Conservation (phyloP, 1,140 invertebrate species). For the Argopecten irradians region DNA sequence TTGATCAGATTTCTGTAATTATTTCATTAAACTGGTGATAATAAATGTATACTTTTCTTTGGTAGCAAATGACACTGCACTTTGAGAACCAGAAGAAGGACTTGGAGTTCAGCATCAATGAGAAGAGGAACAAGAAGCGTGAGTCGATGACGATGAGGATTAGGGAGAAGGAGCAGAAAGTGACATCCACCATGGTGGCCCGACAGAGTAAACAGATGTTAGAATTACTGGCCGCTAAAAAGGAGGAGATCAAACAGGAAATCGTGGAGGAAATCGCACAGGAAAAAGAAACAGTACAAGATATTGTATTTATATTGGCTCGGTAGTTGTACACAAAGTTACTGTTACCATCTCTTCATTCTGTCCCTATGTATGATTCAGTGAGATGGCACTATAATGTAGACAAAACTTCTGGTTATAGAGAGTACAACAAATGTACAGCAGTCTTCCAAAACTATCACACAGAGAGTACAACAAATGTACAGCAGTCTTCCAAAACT, state of each 20-base stretch:
- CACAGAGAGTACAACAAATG: too few species aligned
- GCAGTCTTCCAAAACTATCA: too few species aligned
- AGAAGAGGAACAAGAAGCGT: conserved; percentile 71
- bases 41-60: conserved; percentile 31
- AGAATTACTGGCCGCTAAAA: conserved; percentile 70
- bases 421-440: too few species aligned
- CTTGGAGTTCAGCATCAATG: conserved; percentile 71
- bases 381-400: too few species aligned
- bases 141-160: conserved; percentile 71
- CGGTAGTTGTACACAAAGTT: too few species aligned
- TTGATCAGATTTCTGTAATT: background rate
- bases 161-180: conserved; percentile 72
- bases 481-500: too few species aligned
- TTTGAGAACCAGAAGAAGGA: conserved; percentile 75
- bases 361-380: too few species aligned
- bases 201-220: conserved; percentile 76
- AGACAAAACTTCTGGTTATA: too few species aligned
- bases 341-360: too few species aligned
- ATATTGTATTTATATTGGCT: too few species aligned
- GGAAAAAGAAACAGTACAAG: conserved; percentile 19
- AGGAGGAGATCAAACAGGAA: conserved; percentile 72
- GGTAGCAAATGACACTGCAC: conserved; percentile 70
- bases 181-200: conserved; percentile 71
- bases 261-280: conserved; percentile 63
- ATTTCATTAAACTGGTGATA: background rate